phyloP scores from a whole-genome alignment of 2,888 invertebrate genomes.

The Andrena bicolor region DNA sequence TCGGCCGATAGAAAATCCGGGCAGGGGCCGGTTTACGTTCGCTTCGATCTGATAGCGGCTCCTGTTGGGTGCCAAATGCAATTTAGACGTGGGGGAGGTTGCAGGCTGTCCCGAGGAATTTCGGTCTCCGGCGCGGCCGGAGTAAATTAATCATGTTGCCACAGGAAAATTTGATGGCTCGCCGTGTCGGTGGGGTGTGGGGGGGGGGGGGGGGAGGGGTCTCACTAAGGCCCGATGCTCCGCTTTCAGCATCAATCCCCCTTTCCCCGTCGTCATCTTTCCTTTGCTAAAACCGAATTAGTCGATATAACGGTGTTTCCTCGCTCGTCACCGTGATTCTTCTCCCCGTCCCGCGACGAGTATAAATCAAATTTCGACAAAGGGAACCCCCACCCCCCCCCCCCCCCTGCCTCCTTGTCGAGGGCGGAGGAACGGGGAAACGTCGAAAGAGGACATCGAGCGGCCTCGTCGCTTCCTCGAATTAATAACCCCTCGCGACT shows the following conservation, averaged over 20 bases:
- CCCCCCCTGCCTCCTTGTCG: too few relatives aligned
- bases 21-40: slow-evolving; percentile 44
- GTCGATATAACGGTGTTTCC: slow-evolving; percentile 24
- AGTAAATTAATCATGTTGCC: slow-evolving; percentile 25
- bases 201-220: background rate
- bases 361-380: slow-evolving; percentile 55
- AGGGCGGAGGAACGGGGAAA: background rate
- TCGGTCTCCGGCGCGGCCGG: background rate
- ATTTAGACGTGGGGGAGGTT: slow-evolving; percentile 30
- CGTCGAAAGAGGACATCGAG: slow-evolving; percentile 44
- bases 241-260: slow-evolving; percentile 1
- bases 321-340: slow-evolving; percentile 25
- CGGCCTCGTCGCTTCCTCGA: slow-evolving; percentile 61
- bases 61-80: slow-evolving; percentile 48
- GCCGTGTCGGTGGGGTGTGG: background rate
- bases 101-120: slow-evolving; percentile 20
- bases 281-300: background rate
- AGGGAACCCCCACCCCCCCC: slow-evolving; percentile 1
- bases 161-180: slow-evolving; percentile 7
- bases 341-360: slow-evolving; percentile 20
- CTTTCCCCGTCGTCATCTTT: background rate
- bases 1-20: slow-evolving; percentile 66
- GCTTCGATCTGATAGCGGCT: slow-evolving; percentile 45
- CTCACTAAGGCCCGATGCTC: background rate
- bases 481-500: slow-evolving; percentile 63